Evolutionary conservation across 2,797 vertebrate species (phyloP).

Genomic region (Macroramphosus scolopax): DNA sequence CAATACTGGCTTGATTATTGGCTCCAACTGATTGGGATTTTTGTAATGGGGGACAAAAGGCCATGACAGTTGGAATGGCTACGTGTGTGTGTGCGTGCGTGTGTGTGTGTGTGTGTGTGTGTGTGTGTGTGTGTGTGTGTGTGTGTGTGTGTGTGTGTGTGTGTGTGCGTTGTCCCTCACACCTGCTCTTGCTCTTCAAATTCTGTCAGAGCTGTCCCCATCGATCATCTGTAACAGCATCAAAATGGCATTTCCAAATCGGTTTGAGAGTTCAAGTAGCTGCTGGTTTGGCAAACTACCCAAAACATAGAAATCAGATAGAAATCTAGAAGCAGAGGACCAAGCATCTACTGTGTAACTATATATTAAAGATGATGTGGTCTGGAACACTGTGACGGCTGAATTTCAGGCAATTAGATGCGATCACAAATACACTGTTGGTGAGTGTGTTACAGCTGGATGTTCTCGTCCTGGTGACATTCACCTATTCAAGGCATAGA

Average conservation of each 20-base stretch:
- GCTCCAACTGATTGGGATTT: conserved; percentile 96
- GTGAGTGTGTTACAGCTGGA: conserved; percentile 73
- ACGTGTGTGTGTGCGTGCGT: too few species aligned
- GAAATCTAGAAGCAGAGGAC: too few species aligned
- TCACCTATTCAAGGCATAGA: conserved; percentile 68
- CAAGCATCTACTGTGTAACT: too few species aligned
- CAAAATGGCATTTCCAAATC: conserved; percentile 6
- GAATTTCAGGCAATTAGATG: conserved; percentile 56
- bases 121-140: conserved; percentile 60
- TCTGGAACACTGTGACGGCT: conserved; percentile 13
- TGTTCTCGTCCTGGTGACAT: conserved; percentile 73
- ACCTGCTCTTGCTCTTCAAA: too few species aligned
- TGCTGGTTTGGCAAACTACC: conserved; percentile 1
- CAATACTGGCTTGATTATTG: conserved; percentile 96
- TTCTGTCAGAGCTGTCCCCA: conserved; percentile 7
- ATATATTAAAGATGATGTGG: too few species aligned
- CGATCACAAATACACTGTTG: conserved; percentile 67
- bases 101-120: conserved; percentile 85
- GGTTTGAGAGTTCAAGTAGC: background rate
- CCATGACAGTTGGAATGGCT: conserved; percentile 65
- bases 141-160: conserved; percentile 7
- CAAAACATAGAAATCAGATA: background rate
- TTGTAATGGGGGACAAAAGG: conserved; percentile 91
- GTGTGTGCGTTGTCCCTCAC: background rate
- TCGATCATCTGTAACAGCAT: conserved; percentile 5